Conservation (phyloP, 2,797 vertebrate genomes). For the Syndactyla subalaris region DNA sequence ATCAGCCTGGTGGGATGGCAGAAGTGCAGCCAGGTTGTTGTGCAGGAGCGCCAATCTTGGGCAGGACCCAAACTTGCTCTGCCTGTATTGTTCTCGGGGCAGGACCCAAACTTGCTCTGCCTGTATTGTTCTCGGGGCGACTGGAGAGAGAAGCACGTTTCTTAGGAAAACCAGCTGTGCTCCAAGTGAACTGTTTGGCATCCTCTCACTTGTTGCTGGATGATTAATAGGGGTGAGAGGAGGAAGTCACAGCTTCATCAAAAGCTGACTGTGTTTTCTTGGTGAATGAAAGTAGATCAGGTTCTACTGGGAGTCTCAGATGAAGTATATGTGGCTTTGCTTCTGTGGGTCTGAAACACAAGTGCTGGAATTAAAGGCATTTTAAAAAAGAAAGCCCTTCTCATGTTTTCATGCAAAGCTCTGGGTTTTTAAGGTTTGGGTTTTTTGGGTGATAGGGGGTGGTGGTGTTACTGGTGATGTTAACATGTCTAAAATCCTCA, state of each 20-base stretch:
- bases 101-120: neutral
- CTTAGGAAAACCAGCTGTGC: neutral
- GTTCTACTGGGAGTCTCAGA: neutral
- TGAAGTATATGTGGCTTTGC: neutral
- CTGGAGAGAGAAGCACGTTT: neutral
- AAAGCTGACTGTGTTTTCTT: neutral
- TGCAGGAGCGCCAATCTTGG: neutral
- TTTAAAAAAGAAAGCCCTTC: neutral
- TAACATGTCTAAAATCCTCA: neutral
- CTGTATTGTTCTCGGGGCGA: neutral
- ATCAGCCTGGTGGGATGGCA: neutral
- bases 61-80: neutral
- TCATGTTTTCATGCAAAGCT: neutral
- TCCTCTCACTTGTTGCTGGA: neutral
- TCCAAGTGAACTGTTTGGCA: neutral
- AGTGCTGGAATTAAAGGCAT: neutral
- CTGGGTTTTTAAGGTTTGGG: neutral
- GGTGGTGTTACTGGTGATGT: neutral
- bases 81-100: neutral
- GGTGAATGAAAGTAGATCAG: neutral
- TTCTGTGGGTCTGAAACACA: neutral
- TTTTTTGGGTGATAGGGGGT: neutral
- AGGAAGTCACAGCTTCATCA: neutral
- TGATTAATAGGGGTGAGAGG: neutral
- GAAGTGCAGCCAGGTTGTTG: neutral